These are phyloP conservation scores for Drosophila arawakana DNA, from an alignment of 1,140 invertebrate species.

Conservation along the genomic window DNA sequence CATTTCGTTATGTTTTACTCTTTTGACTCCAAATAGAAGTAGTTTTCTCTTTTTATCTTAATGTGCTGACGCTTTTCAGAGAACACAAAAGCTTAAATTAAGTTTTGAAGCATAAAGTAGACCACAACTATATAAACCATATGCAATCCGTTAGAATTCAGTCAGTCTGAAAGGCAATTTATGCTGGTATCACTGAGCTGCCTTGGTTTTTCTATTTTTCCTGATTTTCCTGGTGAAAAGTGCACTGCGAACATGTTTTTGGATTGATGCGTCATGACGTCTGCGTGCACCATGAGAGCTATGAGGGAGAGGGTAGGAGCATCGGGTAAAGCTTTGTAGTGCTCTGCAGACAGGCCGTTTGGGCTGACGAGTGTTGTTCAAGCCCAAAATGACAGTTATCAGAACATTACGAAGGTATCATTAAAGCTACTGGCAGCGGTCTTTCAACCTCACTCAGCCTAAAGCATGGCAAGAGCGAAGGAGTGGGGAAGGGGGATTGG, in stretches of 20 bases:
- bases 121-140: background rate
- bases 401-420: conserved; percentile 60
- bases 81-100: too few species aligned
- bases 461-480: background rate
- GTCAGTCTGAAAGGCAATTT: conserved; percentile 50
- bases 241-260: conserved; percentile 9
- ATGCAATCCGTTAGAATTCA: conserved; percentile 1
- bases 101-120: too few species aligned
- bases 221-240: background rate
- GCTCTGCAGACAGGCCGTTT: background rate
- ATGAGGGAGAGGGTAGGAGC: background rate
- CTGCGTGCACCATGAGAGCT: conserved; percentile 56
- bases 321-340: background rate
- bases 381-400: conserved; percentile 49
- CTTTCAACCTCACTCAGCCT: conserved; percentile 45
- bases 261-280: conserved; percentile 71
- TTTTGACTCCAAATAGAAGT: too few species aligned
- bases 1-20: too few species aligned
- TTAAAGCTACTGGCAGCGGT: conserved; percentile 60
- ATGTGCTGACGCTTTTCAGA: too few species aligned
- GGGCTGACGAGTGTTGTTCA: conserved; percentile 8
- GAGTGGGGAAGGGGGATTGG: background rate
- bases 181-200: conserved; percentile 29
- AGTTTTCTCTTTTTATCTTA: too few species aligned
- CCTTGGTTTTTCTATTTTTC: conserved; percentile 35